Base-by-base conservation (phyloP, 1,140 invertebrate species). In the Dryas iulia region DNA sequence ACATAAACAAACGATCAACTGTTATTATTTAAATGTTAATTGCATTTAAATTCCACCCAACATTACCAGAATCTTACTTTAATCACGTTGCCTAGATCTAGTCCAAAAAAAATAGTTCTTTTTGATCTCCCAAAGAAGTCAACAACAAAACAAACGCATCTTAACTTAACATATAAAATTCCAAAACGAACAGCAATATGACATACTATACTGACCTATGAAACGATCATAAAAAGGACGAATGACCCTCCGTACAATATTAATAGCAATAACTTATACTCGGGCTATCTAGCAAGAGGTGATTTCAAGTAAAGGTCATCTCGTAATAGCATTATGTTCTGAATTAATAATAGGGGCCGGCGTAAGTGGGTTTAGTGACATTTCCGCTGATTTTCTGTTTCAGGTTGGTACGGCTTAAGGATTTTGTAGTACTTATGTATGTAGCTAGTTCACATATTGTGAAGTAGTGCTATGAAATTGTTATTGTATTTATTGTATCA, bases 301-400 rank as follows among this genome's bases (percentile, higher is more conserved):
- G 77, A 83, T 80, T 76, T 71, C 78, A 78, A 82, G 84, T 81
- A 84, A 78, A 84, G 83, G 82, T 79, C 81, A 71, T 74, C 76
- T 78, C 81, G 80, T 85, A 85, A 83, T 75, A 71, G 79, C 79
- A 78, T 78, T 86, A 82, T 77, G 78, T 85, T 87, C 74, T 56
- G 53, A 56, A 56, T 56, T 56, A 56, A 56, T 56, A 25, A 56
- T 56, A 56, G 53, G 12, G 53, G 24, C 53, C 53, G 23, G 3
- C 53, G 11, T 25, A 26, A 56, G 53, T 56, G 53, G 53, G 53
- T 56, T 56, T 25, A 56, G 53, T 56, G 12, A 26, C 53, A 7
- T 56, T 56, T 56, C 53, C 53, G 24, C 23, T 56, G 23, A 56
- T 2, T 12, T 56, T 56, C 12, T 25, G 53, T 12, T 14, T 1